Conservation (phyloP, 1,140 invertebrate species). For the Akabosia matsudoensis region DNA sequence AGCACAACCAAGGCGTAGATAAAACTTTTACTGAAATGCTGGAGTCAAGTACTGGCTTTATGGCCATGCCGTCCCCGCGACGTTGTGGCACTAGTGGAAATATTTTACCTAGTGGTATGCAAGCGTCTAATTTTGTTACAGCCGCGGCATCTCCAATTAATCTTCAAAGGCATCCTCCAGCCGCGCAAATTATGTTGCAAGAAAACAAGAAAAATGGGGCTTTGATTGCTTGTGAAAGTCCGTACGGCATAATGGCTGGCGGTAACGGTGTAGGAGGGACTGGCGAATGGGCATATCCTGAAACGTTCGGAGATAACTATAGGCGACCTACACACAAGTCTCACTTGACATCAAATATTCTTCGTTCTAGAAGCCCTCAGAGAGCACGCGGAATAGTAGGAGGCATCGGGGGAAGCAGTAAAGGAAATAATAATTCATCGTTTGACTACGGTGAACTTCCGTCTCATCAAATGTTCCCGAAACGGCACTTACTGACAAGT, state of each 20-base stretch:
- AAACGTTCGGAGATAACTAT: slow-evolving; percentile 12
- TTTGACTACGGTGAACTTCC: slow-evolving; percentile 46
- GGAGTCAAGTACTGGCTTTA: neutral
- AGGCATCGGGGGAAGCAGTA: slow-evolving; percentile 23
- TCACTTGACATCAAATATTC: neutral
- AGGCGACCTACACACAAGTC: neutral
- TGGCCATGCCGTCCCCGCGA: slow-evolving; percentile 43
- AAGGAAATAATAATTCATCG: slow-evolving; percentile 31
- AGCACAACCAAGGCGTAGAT: neutral
- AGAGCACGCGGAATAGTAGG: neutral
- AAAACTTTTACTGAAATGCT: neutral
- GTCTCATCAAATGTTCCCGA: slow-evolving; percentile 46
- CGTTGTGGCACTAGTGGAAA: neutral
- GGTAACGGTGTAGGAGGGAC: slow-evolving; percentile 1
- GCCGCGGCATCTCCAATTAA: slow-evolving; percentile 43
- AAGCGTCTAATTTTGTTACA: slow-evolving; percentile 14
- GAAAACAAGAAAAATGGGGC: slow-evolving; percentile 44
- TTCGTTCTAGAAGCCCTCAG: slow-evolving; percentile 8
- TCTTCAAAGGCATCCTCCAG: slow-evolving; percentile 42
- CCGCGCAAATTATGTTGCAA: slow-evolving; percentile 39
- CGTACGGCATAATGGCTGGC: slow-evolving; percentile 34
- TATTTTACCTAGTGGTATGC: neutral
- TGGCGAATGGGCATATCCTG: slow-evolving; percentile 12
- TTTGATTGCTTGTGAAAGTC: slow-evolving; percentile 44
- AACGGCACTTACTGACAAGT: slow-evolving; percentile 42